Conservation (phyloP, 1,140 invertebrate species). For the Ruditapes philippinarum region DNA sequence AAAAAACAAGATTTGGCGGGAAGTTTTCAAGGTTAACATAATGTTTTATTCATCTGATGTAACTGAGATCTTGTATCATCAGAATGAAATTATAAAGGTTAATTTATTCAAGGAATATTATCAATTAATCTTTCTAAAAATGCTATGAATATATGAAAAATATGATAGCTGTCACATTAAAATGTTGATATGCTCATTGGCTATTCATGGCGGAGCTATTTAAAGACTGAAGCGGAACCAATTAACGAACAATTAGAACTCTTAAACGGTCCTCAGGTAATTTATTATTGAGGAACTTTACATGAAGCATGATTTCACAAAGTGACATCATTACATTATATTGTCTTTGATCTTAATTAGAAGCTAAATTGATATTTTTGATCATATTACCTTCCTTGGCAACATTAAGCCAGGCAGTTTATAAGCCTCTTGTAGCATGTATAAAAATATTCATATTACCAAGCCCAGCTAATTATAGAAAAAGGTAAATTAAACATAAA, state of each 20-base stretch:
- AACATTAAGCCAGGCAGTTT: too few species aligned
- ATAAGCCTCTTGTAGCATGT: too few species aligned
- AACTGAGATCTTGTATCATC: not conserved
- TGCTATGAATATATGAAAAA: not conserved
- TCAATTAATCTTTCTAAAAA: not conserved
- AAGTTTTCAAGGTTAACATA: not conserved
- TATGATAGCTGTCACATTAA: not conserved
- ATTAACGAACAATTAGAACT: not conserved
- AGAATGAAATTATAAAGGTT: not conserved
- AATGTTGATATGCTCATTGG: not conserved
- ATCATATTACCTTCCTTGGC: too few species aligned
- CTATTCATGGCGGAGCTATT: conserved; percentile 1
- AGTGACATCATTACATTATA: not conserved
- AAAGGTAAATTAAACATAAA: too few species aligned
- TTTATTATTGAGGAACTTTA: not conserved
- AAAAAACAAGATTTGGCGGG: conserved; percentile 39
- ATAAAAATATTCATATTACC: too few species aligned
- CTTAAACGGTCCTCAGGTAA: not conserved
- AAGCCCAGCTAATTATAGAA: too few species aligned
- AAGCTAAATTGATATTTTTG: too few species aligned
- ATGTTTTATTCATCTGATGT: not conserved
- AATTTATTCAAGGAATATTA: conserved; percentile 25
- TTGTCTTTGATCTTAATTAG: too few species aligned
- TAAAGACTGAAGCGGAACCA: not conserved
- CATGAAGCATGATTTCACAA: not conserved